Percentiles rank a stretch among this genome's conserved stretches.
Evolutionary conservation across 2,888 invertebrate genomes (phyloP).

Genomic region (Pollenia amentaria): DNA sequence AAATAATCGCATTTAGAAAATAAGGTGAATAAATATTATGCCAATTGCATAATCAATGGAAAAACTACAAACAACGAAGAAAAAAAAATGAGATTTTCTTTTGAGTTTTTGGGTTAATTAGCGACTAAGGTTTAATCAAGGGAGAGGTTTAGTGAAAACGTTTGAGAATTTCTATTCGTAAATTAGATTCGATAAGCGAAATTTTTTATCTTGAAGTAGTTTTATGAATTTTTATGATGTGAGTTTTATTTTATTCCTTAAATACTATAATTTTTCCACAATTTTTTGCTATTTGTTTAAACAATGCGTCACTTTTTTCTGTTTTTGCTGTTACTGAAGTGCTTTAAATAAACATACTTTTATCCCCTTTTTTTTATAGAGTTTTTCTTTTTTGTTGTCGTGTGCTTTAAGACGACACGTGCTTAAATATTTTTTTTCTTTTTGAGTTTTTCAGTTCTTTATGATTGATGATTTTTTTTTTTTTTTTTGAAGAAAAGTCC

Average conservation of each 20-base stretch:
- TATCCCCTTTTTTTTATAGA: constrained; percentile 21
- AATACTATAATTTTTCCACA: background rate
- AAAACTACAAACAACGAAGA: constrained; percentile 48
- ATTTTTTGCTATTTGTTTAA: constrained; percentile 23
- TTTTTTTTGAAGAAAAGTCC: constrained; percentile 18
- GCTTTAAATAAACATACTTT: constrained; percentile 50
- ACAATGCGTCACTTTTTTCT: constrained; percentile 69
- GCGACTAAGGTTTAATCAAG: no score
- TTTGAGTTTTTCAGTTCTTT: background rate
- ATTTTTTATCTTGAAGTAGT: no score
- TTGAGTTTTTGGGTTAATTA: background rate
- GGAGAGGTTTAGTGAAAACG: no score
- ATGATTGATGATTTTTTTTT: constrained; percentile 3
- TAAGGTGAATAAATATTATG: constrained; percentile 72
- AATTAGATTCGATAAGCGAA: no score
- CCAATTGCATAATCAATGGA: constrained; percentile 73
- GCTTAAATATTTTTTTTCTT: constrained; percentile 29
- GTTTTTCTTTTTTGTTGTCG: constrained; percentile 18
- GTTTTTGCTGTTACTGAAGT: constrained; percentile 7
- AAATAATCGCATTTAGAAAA: constrained; percentile 72
- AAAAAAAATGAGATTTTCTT: constrained; percentile 14
- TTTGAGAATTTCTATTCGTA: no score
- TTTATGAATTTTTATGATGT: no score
- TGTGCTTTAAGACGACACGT: constrained; percentile 63
- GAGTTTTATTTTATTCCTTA: background rate